Evolutionary conservation across 2,113 vertebrate genomes (phyloP).

Genomic region (Peromyscus californicus): DNA sequence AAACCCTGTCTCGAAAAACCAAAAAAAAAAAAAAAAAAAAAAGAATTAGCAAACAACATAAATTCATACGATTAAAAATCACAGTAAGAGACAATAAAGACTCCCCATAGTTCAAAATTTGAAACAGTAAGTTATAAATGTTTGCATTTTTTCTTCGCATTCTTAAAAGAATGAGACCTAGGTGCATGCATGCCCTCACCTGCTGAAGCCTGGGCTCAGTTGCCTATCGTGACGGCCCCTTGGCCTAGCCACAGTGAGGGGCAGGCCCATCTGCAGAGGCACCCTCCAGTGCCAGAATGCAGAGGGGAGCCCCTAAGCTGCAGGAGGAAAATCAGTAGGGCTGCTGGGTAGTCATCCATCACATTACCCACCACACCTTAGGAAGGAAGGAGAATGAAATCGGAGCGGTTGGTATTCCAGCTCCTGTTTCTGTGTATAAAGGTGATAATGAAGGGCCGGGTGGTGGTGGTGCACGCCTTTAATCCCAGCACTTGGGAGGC

Average conservation of each 20-base stretch:
- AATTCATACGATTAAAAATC: conserved; percentile 63
- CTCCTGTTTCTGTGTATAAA: not conserved
- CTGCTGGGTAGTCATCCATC: not conserved
- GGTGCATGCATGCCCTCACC: not conserved
- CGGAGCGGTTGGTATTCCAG: not conserved
- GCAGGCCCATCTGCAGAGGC: not conserved
- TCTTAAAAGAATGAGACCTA: not conserved
- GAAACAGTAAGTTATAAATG: conserved; percentile 43
- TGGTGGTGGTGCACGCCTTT: too few relatives aligned
- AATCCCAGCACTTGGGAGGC: too few relatives aligned
- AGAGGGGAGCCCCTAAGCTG: not conserved
- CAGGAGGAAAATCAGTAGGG: not conserved
- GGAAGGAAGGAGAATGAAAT: not conserved
- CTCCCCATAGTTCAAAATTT: conserved; percentile 43
- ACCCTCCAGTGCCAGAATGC: not conserved
- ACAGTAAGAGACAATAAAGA: conserved; percentile 12
- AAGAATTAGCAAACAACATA: conserved; percentile 51
- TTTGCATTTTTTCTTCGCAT: not conserved
- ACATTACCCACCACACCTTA: not conserved
- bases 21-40: too few relatives aligned
- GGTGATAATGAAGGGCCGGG: not conserved
- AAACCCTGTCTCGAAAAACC: too few relatives aligned
- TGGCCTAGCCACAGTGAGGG: not conserved
- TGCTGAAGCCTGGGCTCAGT: not conserved
- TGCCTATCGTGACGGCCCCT: not conserved